Conservation (phyloP, 1,140 invertebrate genomes). For the Drosophila obscura region DNA sequence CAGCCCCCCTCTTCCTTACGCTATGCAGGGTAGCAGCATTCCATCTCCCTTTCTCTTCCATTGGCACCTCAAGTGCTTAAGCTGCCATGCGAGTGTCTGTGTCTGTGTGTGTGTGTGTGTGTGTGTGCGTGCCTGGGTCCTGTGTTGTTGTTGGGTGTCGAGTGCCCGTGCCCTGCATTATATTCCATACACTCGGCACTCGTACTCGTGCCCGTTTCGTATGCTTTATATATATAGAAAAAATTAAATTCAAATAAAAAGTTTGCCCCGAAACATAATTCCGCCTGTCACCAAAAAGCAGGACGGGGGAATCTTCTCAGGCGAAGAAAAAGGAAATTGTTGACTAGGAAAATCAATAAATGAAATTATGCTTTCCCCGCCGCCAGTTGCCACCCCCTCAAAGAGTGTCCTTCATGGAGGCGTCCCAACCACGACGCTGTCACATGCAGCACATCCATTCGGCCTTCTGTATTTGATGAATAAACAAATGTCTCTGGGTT, state of each 20-base stretch:
- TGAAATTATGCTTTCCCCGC: constrained; percentile 41
- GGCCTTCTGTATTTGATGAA: constrained; percentile 19
- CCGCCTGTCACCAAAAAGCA: constrained; percentile 30
- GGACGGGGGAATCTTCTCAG: constrained; percentile 17
- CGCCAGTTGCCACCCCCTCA: constrained; percentile 16
- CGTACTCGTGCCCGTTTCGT: no score
- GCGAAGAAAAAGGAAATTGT: constrained; percentile 1
- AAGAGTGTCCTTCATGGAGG: constrained; percentile 36
- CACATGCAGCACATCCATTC: constrained; percentile 51
- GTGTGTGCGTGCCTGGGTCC: constrained; percentile 40
- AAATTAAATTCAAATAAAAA: constrained; percentile 55
- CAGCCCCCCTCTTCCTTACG: not conserved
- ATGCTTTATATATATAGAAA: constrained; percentile 8
- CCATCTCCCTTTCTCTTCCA: constrained; percentile 34
- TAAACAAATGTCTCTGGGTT: constrained; percentile 38
- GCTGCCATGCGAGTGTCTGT: constrained; percentile 41
- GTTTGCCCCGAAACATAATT: constrained; percentile 16
- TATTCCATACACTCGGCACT: not conserved
- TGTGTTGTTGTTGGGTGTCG: constrained; percentile 7
- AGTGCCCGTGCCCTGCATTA: constrained; percentile 44
- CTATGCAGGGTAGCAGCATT: not conserved
- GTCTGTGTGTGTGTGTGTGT: constrained; percentile 4
- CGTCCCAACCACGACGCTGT: constrained; percentile 33
- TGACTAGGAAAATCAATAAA: constrained; percentile 33
- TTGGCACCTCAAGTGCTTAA: constrained; percentile 78